Evolutionary conservation across 1,140 invertebrate species (phyloP).

Genomic region (Aricia agestis): DNA sequence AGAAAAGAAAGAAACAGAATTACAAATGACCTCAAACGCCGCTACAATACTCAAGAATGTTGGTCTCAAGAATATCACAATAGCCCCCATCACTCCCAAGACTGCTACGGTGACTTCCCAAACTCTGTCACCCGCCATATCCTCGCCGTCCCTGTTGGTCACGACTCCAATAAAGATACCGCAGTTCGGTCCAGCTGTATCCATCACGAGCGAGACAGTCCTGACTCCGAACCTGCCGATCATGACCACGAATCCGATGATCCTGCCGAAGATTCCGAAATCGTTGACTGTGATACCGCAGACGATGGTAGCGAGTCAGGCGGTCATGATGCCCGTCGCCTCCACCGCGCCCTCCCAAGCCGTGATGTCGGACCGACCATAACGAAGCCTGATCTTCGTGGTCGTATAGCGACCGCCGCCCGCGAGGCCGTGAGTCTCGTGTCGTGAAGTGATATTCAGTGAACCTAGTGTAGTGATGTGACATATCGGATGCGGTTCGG

Average conservation of each 20-base stretch:
- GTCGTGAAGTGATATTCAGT: conserved; percentile 21
- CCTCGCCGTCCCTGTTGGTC: conserved; percentile 41
- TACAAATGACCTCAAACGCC: conserved; percentile 49
- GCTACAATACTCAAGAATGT: conserved; percentile 70
- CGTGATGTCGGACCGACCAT: conserved; percentile 41
- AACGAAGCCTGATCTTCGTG: conserved; percentile 56
- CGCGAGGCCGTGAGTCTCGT: conserved; percentile 20
- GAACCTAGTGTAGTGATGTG: conserved; percentile 24
- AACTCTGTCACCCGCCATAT: conserved; percentile 34
- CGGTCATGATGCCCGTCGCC: conserved; percentile 63
- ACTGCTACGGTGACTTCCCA: conserved; percentile 56
- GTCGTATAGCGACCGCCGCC: conserved; percentile 45
- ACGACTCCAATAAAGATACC: conserved; percentile 50
- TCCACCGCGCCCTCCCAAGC: conserved; percentile 26
- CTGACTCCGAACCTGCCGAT: conserved; percentile 32
- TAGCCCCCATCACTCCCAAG: conserved; percentile 61
- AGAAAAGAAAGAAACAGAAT: conserved; percentile 42
- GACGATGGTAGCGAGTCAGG: conserved; percentile 74
- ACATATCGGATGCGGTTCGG: conserved; percentile 31
- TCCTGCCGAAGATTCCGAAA: conserved; percentile 85
- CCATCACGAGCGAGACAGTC: conserved; percentile 46
- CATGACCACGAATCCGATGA: conserved; percentile 31
- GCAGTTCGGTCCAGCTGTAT: conserved; percentile 45
- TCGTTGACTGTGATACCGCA: conserved; percentile 85
- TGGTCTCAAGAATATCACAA: conserved; percentile 71